phyloP scores from a whole-genome alignment of 2,797 vertebrate species.

The Nyctibius grandis region DNA sequence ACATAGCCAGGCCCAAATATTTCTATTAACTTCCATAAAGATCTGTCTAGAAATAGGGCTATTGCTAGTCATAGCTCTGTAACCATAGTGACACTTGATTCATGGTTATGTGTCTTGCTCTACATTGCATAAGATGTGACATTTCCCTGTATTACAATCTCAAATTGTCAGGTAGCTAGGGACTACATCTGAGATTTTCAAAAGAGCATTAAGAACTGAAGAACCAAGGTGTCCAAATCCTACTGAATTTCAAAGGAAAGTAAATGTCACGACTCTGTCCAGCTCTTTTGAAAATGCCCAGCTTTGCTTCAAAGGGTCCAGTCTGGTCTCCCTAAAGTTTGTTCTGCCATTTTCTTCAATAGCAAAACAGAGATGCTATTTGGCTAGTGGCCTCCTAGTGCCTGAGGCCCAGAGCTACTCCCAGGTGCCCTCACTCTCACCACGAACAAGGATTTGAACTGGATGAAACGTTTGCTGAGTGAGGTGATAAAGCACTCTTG shows the following conservation, averaged over 20 bases:
- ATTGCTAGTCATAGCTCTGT: not conserved
- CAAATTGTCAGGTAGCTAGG: not conserved
- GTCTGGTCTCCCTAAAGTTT: not conserved
- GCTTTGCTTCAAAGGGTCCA: not conserved
- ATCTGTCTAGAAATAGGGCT: not conserved
- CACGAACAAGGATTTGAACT: not conserved
- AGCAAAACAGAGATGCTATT: not conserved
- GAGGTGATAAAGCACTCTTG: not conserved
- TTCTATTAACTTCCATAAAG: not conserved
- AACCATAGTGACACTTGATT: not conserved
- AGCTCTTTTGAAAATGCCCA: not conserved
- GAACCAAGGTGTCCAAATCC: not conserved
- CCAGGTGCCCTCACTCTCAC: not conserved
- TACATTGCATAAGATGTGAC: not conserved
- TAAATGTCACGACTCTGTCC: not conserved
- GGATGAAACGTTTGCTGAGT: not conserved
- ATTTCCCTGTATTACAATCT: not conserved
- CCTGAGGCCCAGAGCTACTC: not conserved
- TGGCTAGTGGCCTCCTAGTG: not conserved
- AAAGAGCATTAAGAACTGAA: not conserved
- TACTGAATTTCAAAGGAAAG: not conserved
- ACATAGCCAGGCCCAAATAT: not conserved
- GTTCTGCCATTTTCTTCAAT: not conserved
- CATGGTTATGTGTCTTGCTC: not conserved
- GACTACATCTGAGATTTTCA: not conserved